Conservation (phyloP, 2,888 invertebrate genomes). For the Furcula furcula region DNA sequence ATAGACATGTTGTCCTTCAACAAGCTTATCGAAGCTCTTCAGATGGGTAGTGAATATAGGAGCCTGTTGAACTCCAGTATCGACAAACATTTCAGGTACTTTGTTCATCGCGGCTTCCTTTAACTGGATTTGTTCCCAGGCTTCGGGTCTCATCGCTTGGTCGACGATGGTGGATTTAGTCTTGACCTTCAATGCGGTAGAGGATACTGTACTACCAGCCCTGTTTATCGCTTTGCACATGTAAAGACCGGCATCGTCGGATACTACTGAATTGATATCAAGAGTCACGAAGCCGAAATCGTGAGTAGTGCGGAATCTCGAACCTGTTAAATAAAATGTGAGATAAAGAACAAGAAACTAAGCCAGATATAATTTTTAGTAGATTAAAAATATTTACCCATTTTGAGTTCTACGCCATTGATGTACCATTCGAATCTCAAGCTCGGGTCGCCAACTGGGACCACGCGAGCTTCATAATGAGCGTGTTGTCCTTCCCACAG, state of each 20-base stretch:
- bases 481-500: constrained; percentile 96
- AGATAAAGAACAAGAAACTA: no score
- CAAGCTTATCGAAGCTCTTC: constrained; percentile 90
- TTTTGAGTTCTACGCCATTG: constrained; percentile 95
- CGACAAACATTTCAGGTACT: constrained; percentile 93
- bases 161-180: constrained; percentile 90
- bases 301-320: constrained; percentile 94
- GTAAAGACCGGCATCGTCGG: constrained; percentile 95
- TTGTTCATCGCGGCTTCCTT: constrained; percentile 96
- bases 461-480: constrained; percentile 94
- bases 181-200: constrained; percentile 94
- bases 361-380: no score
- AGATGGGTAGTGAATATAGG: constrained; percentile 98
- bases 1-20: constrained; percentile 93
- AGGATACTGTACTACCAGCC: constrained; percentile 96
- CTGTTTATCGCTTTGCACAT: constrained; percentile 97
- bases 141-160: constrained; percentile 93
- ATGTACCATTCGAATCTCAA: constrained; percentile 97
- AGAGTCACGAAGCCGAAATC: constrained; percentile 97
- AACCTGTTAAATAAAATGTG: no score
- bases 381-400: constrained; percentile 84
- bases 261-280: constrained; percentile 93
- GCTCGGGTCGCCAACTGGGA: constrained; percentile 96
- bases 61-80: constrained; percentile 92
- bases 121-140: constrained; percentile 94